Base-by-base conservation (phyloP, 2,888 invertebrate genomes). In the Vannuccia rotundouncinata region DNA sequence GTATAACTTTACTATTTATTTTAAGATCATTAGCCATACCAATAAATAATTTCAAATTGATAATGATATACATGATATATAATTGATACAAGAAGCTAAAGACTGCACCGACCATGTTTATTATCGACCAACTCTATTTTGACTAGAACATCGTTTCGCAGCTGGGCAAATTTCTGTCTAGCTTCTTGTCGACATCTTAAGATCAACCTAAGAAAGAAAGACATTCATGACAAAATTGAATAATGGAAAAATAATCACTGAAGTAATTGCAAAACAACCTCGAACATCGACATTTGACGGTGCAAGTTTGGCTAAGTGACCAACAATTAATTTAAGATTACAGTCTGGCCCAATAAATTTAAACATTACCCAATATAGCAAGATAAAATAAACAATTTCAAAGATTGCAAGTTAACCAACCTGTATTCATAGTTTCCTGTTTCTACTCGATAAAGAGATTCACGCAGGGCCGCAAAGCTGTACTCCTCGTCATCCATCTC, bases 401-500 rank as follows among this genome's bases (percentile, higher is more conserved):
- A n/a, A n/a, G n/a, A n/a, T n/a, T n/a, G n/a, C n/a, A n/a, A 10
- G 22, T 25, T 0, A 31, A 79, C 82, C 81, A 81, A 89, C 89
- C 97, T 92, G 88, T 99, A 99, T 88, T 99, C 99, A 89, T 99
- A 99, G 88, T 99, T 99, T 74, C 99, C 99, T 0, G 98, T 98
- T 89, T 99, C 99, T 0, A 99, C 95, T 73, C 99, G 91, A 87
- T 99, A 98, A 59, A 99, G 89, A 0, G 97, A 96, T 86, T 99
- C 98, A 86, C 97, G 95, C 13, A 98, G 83, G 1, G 87, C 93
- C 59, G 85, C 85, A 85, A 94, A 97, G 74, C 94, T 94, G 83
- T 95, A 95, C 85, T 98, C 97, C 86, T 99, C 99, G 86, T 99
- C 99, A 84, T 99, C 99, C 94, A 99, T 94, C 89, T 99, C 99